Base-by-base conservation (phyloP, 2,113 vertebrate genomes). In the Oplegnathus fasciatus region DNA sequence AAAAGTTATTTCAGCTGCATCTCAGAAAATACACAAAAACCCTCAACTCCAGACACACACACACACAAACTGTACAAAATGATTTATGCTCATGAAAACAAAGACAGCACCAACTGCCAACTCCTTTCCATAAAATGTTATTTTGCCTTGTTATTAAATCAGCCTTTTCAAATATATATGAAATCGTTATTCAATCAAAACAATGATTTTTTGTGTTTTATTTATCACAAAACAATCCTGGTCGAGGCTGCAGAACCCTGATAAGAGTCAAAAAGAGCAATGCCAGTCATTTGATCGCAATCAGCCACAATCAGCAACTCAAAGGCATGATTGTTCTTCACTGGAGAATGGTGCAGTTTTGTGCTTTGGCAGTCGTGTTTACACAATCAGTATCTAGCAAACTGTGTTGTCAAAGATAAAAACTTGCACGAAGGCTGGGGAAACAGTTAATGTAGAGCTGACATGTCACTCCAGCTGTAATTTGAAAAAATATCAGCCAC, bases 1-100 rank as follows among this genome's bases (percentile, higher is more conserved):
- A 87, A 30, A 86, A 75, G 86, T 89, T 88, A 81, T 86, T 91
- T 92, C 87, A 89, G 85, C 85, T 91, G 72, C 73, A 86, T 83
- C 71, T 68, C 58, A 34, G 50, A 87, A 77, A 84, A 81, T 26
- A 78, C 80, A 81, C 55, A 71, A 26, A 82, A 78, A 67, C 50
- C 42, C 34, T 58, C 20, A 48, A 42, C 80, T 32, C 8, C 62
- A 75, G n/a, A n/a, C 67, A 34, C 62, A 67, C 70, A 80, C 30
- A 62, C 71, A 44, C 65, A 85, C 77, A 75, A 28, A 54, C 66
- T 52, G 30, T 18, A 58, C 74, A 77, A 58, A 65, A 61, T 81
- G 75, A 90, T 89, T 88, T 72, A 88, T 71, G 70, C 82, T 80
- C 73, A 34, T 61, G 78, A 81, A 87, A 91, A 90, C 84, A 91